These are phyloP conservation scores for Saxidomus purpurata DNA, from an alignment of 1,140 invertebrate species.

Conservation along the genomic window DNA sequence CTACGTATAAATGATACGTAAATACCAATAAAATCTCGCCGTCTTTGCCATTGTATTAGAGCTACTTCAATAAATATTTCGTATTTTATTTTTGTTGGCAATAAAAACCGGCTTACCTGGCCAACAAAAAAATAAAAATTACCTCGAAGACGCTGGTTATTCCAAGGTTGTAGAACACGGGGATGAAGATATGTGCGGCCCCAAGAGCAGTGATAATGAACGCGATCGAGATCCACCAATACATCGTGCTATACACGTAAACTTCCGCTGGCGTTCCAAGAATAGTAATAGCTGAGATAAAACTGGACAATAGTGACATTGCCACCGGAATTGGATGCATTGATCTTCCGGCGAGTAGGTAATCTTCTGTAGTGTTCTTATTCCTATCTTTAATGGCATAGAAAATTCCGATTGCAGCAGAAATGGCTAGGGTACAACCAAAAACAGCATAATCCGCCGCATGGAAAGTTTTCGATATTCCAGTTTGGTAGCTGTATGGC, in stretches of 20 bases:
- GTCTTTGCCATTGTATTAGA: no score
- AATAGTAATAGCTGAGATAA: constrained; percentile 98
- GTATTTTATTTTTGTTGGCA: no score
- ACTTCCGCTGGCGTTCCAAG: constrained; percentile 89
- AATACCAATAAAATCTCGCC: no score
- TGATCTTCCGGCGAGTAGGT: constrained; percentile 92
- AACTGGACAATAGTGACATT: constrained; percentile 89
- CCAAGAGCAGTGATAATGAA: constrained; percentile 92
- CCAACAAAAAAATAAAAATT: not conserved
- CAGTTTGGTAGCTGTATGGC: constrained; percentile 72
- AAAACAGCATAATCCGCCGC: constrained; percentile 82
- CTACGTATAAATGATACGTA: no score
- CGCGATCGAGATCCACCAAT: constrained; percentile 80
- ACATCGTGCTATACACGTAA: constrained; percentile 84
- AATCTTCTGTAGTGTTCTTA: constrained; percentile 94
- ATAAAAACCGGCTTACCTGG: no score
- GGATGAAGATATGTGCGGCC: constrained; percentile 93
- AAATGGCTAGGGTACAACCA: constrained; percentile 74
- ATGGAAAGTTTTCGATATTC: constrained; percentile 71
- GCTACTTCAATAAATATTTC: no score
- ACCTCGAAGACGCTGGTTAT: constrained; percentile 95
- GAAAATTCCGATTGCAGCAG: constrained; percentile 92
- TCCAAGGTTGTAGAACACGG: constrained; percentile 95
- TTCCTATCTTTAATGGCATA: constrained; percentile 94
- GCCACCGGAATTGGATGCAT: constrained; percentile 89